phyloP scores from a whole-genome alignment of 2,888 invertebrate species.

The Tanytarsus gracilentus region DNA sequence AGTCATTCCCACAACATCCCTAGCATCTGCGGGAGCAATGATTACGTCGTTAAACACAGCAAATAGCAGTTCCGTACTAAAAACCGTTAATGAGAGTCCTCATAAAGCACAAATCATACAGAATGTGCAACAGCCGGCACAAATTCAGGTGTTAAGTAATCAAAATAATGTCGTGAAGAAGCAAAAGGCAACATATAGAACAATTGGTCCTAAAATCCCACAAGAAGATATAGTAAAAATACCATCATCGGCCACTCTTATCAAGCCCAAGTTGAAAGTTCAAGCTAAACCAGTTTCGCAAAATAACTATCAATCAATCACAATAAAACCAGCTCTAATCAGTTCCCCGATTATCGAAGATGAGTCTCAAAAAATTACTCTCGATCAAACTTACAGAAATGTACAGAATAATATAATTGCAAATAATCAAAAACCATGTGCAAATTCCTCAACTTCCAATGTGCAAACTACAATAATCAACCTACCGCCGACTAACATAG shows the following conservation, averaged over 20 bases:
- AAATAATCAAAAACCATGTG: background rate
- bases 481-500: constrained; percentile 58
- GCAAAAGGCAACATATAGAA: constrained; percentile 25
- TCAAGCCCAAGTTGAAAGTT: constrained; percentile 35
- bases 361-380: background rate
- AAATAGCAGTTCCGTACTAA: constrained; percentile 1
- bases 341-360: constrained; percentile 29
- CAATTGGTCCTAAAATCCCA: constrained; percentile 21
- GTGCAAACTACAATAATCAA: constrained; percentile 14
- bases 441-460: background rate
- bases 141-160: constrained; percentile 30
- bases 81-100: constrained; percentile 4
- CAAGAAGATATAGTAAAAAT: constrained; percentile 14
- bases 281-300: constrained; percentile 35
- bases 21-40: background rate
- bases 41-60: background rate
- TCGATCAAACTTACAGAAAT: constrained; percentile 22
- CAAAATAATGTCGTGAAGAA: constrained; percentile 13
- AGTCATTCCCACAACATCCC: constrained; percentile 23
- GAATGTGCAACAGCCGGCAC: constrained; percentile 32
- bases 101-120: constrained; percentile 15
- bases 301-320: constrained; percentile 30
- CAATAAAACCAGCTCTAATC: constrained; percentile 15
- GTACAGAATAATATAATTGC: constrained; percentile 26
- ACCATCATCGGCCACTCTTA: constrained; percentile 29